Evolutionary conservation across 2,888 invertebrate genomes (phyloP).

Genomic region (Stegophylla sp.): DNA sequence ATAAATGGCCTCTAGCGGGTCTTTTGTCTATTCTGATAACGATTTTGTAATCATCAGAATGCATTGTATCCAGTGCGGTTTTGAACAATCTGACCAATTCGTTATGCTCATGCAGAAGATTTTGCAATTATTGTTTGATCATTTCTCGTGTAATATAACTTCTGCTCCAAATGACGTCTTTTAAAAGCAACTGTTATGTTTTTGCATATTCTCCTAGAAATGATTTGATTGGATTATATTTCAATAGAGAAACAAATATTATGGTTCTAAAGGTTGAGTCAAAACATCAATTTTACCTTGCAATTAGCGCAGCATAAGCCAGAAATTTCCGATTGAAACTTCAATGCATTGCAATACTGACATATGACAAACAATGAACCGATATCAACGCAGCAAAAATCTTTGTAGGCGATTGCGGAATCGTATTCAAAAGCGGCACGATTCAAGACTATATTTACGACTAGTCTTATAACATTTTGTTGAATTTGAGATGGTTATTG

Average conservation of each 20-base stretch:
- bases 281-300: slow-evolving; percentile 17
- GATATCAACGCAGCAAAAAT: slow-evolving; percentile 25
- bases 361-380: slow-evolving; percentile 9
- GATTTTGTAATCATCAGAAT: slow-evolving; percentile 3
- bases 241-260: slow-evolving; percentile 15
- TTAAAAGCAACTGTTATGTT: slow-evolving; percentile 6
- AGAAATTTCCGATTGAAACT: slow-evolving; percentile 4
- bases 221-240: slow-evolving; percentile 25
- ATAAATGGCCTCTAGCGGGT: not conserved
- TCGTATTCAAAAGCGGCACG: slow-evolving; percentile 27
- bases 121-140: slow-evolving; percentile 60
- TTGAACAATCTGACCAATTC: slow-evolving; percentile 62
- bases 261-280: not conserved
- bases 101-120: slow-evolving; percentile 62
- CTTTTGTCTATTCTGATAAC: slow-evolving; percentile 15
- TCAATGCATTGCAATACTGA: slow-evolving; percentile 17
- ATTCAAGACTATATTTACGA: slow-evolving; percentile 21
- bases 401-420: slow-evolving; percentile 30
- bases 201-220: slow-evolving; percentile 4
- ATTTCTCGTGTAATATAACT: slow-evolving; percentile 17
- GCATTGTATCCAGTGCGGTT: slow-evolving; percentile 2
- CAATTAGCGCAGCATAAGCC: slow-evolving; percentile 12
- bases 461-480: slow-evolving; percentile 8
- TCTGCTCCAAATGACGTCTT: slow-evolving; percentile 26
- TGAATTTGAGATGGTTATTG: slow-evolving; percentile 21